These are phyloP conservation scores for Yponomeuta cagnagella DNA, from an alignment of 2,888 invertebrate species.

Conservation along the genomic window DNA sequence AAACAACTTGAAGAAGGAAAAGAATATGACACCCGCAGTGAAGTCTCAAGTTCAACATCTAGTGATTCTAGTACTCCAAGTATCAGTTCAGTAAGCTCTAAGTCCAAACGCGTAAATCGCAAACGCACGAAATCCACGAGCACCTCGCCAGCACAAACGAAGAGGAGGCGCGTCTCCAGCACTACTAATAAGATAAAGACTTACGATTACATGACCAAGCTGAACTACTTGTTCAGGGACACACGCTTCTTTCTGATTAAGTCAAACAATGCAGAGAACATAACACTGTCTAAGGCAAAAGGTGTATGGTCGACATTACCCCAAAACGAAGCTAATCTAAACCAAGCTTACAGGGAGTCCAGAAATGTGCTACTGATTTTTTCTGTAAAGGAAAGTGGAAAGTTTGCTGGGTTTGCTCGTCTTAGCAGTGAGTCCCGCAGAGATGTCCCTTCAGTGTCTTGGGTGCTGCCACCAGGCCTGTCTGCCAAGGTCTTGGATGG, in stretches of 20 bases:
- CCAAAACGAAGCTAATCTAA: constrained; percentile 96
- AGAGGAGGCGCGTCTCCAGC: constrained; percentile 50
- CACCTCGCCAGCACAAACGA: constrained; percentile 52
- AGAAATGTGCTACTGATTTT: constrained; percentile 96
- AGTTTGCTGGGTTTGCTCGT: constrained; percentile 95
- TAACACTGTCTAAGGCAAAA: constrained; percentile 94
- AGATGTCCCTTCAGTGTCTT: constrained; percentile 92
- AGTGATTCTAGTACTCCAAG: constrained; percentile 83
- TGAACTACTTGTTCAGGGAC: constrained; percentile 96
- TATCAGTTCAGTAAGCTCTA: constrained; percentile 85
- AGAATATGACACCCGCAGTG: constrained; percentile 89
- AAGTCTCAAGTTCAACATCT: constrained; percentile 89
- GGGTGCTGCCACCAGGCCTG: constrained; percentile 95
- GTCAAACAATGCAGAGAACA: constrained; percentile 98
- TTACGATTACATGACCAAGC: constrained; percentile 90
- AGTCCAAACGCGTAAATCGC: constrained; percentile 77
- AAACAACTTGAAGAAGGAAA: constrained; percentile 84
- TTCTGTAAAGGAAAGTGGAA: constrained; percentile 98
- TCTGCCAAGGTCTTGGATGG: constrained; percentile 95
- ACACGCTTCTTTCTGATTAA: constrained; percentile 97
- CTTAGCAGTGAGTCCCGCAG: constrained; percentile 91
- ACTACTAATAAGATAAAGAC: constrained; percentile 74
- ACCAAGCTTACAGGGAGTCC: constrained; percentile 94
- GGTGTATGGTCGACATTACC: constrained; percentile 99
- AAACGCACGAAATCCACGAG: constrained; percentile 70